Percentiles rank a stretch among this genome's conserved stretches.
phyloP scores from a whole-genome alignment of 2,797 vertebrate species.

The Neosilurus hyrtlii region DNA sequence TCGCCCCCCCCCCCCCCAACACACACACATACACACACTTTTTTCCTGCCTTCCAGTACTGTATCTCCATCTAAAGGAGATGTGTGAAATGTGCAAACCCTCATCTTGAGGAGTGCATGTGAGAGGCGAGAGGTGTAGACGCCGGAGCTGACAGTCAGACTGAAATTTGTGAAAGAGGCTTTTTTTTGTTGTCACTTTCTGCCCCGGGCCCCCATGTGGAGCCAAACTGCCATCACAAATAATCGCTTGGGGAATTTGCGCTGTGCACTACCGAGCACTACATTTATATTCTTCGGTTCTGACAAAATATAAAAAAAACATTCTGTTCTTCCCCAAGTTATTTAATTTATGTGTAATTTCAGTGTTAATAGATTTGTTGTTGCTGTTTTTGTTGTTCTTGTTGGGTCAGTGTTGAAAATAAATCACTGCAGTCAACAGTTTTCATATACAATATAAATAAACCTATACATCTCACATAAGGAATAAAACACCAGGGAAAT shows the following conservation, averaged over 20 bases:
- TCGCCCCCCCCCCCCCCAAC: neutral
- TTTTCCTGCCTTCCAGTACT: conserved; percentile 2
- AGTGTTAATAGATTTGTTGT: neutral
- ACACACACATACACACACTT: conserved; percentile 1
- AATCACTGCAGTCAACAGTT: neutral
- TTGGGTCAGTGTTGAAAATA: conserved; percentile 13
- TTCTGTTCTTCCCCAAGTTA: neutral
- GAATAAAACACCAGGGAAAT: neutral
- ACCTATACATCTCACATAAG: neutral
- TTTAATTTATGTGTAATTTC: neutral
- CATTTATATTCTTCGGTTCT: conserved; percentile 15
- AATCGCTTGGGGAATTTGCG: conserved; percentile 33
- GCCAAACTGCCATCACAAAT: conserved; percentile 53
- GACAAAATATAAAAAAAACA: neutral
- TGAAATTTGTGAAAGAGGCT: conserved; percentile 46
- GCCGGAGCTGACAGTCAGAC: conserved; percentile 36
- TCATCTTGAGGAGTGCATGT: neutral
- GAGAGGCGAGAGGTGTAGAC: conserved; percentile 33
- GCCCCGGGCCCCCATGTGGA: conserved; percentile 54
- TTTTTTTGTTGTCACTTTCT: conserved; percentile 9
- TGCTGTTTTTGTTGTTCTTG: neutral
- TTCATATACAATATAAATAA: neutral
- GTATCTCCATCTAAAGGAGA: conserved; percentile 18
- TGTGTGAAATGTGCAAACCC: conserved; percentile 17
- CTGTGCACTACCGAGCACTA: conserved; percentile 28